These are phyloP conservation scores for Popillia japonica DNA, from an alignment of 1,140 invertebrate genomes.

Conservation along the genomic window DNA sequence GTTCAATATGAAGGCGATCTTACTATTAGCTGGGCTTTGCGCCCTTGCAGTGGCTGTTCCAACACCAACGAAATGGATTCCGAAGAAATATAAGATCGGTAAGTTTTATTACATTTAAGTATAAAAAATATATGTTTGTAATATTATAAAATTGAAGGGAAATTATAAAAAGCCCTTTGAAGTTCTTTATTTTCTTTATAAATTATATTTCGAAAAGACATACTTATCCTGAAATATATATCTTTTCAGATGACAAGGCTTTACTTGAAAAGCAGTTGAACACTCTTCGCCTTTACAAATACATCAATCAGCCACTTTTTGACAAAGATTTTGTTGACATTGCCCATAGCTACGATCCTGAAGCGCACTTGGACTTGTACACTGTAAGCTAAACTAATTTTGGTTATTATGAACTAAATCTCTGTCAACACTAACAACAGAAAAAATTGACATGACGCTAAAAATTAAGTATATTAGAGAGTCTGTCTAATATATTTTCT, in stretches of 20 bases:
- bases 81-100: conserved; percentile 31
- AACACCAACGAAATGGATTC: conserved; percentile 25
- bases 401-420: too few species aligned
- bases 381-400: conserved; percentile 52
- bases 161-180: too few species aligned
- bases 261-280: conserved; percentile 68
- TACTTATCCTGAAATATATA: too few species aligned
- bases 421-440: too few species aligned
- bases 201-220: too few species aligned
- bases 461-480: too few species aligned
- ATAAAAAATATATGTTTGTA: not conserved
- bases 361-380: conserved; percentile 64
- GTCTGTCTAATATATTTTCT: too few species aligned
- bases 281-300: conserved; percentile 69
- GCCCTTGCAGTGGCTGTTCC: conserved; percentile 1
- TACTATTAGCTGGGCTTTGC: conserved; percentile 4
- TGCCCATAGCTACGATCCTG: conserved; percentile 65
- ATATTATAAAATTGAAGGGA: not conserved
- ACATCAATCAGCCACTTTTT: conserved; percentile 66
- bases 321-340: conserved; percentile 63
- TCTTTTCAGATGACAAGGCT: conserved; percentile 47
- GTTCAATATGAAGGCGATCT: conserved; percentile 30
- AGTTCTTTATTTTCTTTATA: too few species aligned
- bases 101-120: not conserved
- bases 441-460: too few species aligned